Evolutionary conservation across 2,797 vertebrate species (phyloP).

Genomic region (Xiphorhynchus erythropygius): DNA sequence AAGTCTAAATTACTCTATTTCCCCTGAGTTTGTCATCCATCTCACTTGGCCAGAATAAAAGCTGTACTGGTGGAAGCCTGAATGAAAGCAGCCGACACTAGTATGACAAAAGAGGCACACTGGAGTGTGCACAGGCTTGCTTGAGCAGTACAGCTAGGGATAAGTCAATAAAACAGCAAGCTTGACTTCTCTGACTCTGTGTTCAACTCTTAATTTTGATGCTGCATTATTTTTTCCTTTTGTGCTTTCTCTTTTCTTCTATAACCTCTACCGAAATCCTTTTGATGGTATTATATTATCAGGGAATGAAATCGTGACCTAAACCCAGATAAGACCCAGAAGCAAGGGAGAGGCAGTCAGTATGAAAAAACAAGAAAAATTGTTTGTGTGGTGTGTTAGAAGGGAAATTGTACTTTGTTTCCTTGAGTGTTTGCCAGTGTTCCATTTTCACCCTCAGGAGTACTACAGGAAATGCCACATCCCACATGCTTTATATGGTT

Average conservation of each 20-base stretch:
- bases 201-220: not conserved
- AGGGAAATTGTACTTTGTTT: not conserved
- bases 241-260: not conserved
- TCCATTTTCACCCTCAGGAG: not conserved
- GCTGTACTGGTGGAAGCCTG: not conserved
- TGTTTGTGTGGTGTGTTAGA: not conserved
- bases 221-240: not conserved
- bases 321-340: not conserved
- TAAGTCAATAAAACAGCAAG: not conserved
- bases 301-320: not conserved
- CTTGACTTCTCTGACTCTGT: not conserved
- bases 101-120: rapidly evolving
- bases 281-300: not conserved
- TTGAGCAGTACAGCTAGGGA: not conserved
- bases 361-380: not conserved
- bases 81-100: not conserved
- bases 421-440: not conserved
- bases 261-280: not conserved
- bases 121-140: not conserved
- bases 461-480: not conserved
- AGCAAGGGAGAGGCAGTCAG: not conserved
- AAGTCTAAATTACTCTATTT: not conserved
- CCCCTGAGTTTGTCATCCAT: not conserved
- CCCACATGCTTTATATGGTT: not conserved
- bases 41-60: not conserved